Conservation (phyloP, 2,888 invertebrate genomes). For the Acleris laterana region DNA sequence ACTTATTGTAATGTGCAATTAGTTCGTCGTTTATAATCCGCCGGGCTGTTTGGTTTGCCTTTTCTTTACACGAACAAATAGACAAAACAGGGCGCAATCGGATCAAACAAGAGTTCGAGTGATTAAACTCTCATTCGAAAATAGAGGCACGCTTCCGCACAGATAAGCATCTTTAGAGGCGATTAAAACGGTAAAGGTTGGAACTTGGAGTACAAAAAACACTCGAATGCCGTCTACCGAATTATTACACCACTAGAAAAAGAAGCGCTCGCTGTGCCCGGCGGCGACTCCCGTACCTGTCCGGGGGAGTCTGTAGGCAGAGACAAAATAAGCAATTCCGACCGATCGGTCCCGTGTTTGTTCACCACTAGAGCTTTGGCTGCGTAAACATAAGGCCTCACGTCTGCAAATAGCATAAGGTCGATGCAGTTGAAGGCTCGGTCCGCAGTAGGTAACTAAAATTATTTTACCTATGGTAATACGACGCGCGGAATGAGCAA, state of each 20-base stretch:
- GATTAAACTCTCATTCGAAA: slow-evolving; percentile 57
- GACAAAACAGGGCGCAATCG: slow-evolving; percentile 27
- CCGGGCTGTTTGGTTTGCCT: slow-evolving; percentile 35
- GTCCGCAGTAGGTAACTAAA: slow-evolving; percentile 49
- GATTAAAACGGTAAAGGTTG: slow-evolving; percentile 70
- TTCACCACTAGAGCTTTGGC: slow-evolving; percentile 83
- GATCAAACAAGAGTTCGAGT: slow-evolving; percentile 49
- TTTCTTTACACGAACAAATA: slow-evolving; percentile 36
- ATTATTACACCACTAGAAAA: slow-evolving; percentile 65
- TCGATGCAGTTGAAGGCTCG: slow-evolving; percentile 73
- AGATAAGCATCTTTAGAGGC: slow-evolving; percentile 62
- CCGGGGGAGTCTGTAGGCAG: slow-evolving; percentile 77
- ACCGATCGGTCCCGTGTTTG: slow-evolving; percentile 82
- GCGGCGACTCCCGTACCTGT: slow-evolving; percentile 71
- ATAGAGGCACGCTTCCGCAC: slow-evolving; percentile 62
- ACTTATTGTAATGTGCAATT: slow-evolving; percentile 38
- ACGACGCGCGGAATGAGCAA: slow-evolving; percentile 57
- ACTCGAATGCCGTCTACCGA: slow-evolving; percentile 63
- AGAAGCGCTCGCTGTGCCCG: slow-evolving; percentile 64
- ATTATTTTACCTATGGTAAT: slow-evolving; percentile 63
- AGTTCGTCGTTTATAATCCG: slow-evolving; percentile 37
- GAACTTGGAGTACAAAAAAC: slow-evolving; percentile 61
- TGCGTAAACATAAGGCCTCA: slow-evolving; percentile 80
- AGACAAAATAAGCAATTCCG: slow-evolving; percentile 85
- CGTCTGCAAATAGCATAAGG: slow-evolving; percentile 81